A percentile compares a stretch with the other conserved stretches of the same genome.
These are phyloP conservation scores for Pipistrellus pygmaeus DNA, from an alignment of 2,797 vertebrate genomes.

Conservation along the genomic window DNA sequence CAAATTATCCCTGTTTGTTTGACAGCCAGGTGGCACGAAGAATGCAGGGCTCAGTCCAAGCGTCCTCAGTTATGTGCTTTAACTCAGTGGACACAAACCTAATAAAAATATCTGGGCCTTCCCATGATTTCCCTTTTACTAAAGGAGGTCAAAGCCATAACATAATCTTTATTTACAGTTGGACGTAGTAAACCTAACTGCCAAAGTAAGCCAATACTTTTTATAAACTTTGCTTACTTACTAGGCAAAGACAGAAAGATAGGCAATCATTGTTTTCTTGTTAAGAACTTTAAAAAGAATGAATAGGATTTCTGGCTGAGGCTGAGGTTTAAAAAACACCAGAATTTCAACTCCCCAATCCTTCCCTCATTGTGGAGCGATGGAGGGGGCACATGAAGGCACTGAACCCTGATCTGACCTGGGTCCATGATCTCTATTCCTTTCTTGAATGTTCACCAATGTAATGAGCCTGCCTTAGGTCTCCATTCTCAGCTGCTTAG, in stretches of 20 bases:
- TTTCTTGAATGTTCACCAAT: neutral
- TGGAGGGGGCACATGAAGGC: neutral
- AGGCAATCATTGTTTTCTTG: slow-evolving; percentile 44
- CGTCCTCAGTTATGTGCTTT: slow-evolving; percentile 6
- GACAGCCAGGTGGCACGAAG: slow-evolving; percentile 55
- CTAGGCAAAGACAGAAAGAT: slow-evolving; percentile 55
- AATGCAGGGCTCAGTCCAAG: neutral
- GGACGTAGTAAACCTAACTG: slow-evolving; percentile 49
- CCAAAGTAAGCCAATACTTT: slow-evolving; percentile 46
- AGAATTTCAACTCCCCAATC: neutral
- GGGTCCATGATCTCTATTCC: neutral
- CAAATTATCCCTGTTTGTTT: slow-evolving; percentile 50
- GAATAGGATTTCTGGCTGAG: neutral
- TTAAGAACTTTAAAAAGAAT: slow-evolving; percentile 37
- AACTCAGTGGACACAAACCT: slow-evolving; percentile 51
- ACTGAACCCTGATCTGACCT: neutral
- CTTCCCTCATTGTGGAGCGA: neutral
- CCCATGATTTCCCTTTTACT: slow-evolving; percentile 50
- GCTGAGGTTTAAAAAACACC: neutral
- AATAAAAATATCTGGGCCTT: slow-evolving; percentile 46
- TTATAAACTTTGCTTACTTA: slow-evolving; percentile 66
- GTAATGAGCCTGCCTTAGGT: neutral
- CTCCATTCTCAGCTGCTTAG: neutral
- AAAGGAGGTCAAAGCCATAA: slow-evolving; percentile 56
- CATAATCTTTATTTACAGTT: slow-evolving; percentile 73